phyloP scores from a whole-genome alignment of 2,888 invertebrate species.

The Aelia acuminata region DNA sequence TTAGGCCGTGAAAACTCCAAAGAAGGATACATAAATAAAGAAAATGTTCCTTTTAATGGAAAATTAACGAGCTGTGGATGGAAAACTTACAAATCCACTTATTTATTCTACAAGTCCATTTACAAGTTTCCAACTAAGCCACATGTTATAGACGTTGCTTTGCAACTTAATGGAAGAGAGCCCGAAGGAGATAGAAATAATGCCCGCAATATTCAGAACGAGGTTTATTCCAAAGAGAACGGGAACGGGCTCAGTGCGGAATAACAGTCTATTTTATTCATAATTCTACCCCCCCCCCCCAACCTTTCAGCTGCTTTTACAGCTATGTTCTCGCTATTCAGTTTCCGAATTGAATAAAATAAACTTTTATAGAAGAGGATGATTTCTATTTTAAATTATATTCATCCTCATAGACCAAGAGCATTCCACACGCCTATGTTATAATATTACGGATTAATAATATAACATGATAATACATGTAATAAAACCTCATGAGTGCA shows the following conservation, averaged over 20 bases:
- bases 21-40: background rate
- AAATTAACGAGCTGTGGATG: background rate
- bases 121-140: background rate
- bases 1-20: too few species aligned
- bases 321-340: background rate
- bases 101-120: background rate
- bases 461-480: too few species aligned
- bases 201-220: background rate
- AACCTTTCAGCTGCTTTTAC: background rate
- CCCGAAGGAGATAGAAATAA: background rate
- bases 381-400: background rate
- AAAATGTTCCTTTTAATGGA: background rate
- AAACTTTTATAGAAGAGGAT: background rate
- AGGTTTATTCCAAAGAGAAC: background rate
- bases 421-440: background rate
- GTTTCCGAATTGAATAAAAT: background rate
- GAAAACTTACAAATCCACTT: background rate
- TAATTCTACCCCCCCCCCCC: background rate
- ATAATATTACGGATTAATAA: too few species aligned
- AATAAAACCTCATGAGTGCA: too few species aligned
- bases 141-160: background rate
- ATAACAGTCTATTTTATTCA: conserved; percentile 12
- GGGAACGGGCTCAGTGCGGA: background rate
- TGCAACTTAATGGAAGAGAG: background rate
- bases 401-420: background rate